A percentile compares a stretch with the other conserved stretches of the same genome.
Conservation (phyloP, 1,140 invertebrate genomes). For the Prorops nasuta region DNA sequence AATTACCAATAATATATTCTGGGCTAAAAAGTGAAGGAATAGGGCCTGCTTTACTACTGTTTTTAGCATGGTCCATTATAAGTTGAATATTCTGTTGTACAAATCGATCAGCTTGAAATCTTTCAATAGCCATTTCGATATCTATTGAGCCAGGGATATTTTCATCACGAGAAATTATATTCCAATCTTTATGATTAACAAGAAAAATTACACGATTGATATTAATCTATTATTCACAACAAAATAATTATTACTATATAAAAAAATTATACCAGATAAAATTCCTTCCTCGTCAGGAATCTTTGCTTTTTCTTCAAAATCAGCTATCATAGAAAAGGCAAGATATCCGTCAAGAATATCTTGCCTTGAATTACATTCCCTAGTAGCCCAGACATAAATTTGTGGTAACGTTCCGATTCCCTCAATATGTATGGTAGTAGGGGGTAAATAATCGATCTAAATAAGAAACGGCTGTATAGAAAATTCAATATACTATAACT, state of each 20-base stretch:
- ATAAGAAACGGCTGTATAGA: too few relatives aligned
- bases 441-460: conserved; percentile 33
- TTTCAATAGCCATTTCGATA: conserved; percentile 53
- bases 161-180: conserved; percentile 32
- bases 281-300: too few relatives aligned
- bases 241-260: too few relatives aligned
- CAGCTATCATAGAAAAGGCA: too few relatives aligned
- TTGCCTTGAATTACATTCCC: too few relatives aligned
- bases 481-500: too few relatives aligned
- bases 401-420: conserved; percentile 43
- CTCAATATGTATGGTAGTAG: conserved; percentile 7
- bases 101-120: conserved; percentile 33
- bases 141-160: conserved; percentile 35
- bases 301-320: too few relatives aligned
- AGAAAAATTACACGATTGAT: too few relatives aligned
- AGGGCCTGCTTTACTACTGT: conserved; percentile 13
- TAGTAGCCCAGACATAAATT: conserved; percentile 24
- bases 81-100: conserved; percentile 25
- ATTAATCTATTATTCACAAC: too few relatives aligned
- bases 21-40: conserved; percentile 40
- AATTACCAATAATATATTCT: conserved; percentile 42
- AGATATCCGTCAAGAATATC: too few relatives aligned
- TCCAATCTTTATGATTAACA: conserved; percentile 36
- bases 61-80: not conserved
- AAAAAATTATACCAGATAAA: too few relatives aligned